Evolutionary conservation across 2,797 vertebrate species (phyloP).

Genomic region (Microctenopoma stevenorrisi): DNA sequence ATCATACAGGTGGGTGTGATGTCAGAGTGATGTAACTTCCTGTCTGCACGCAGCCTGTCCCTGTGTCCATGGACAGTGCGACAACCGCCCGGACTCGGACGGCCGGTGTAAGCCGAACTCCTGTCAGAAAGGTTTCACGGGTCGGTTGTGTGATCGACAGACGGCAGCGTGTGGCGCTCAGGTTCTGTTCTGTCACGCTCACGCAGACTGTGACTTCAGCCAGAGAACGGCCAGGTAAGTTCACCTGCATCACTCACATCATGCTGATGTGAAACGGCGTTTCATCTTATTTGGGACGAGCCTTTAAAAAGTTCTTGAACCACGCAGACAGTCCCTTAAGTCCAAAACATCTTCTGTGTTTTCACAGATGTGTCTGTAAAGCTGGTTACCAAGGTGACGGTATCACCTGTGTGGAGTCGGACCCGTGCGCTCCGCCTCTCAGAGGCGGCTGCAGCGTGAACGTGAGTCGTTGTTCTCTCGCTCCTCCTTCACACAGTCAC

Average conservation of each 20-base stretch:
- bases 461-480: conserved; percentile 65
- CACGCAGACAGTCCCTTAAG: too few species aligned
- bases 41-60: conserved; percentile 82
- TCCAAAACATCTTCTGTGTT: not conserved
- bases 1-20: not conserved
- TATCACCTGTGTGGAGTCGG: conserved; percentile 83
- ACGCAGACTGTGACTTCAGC: conserved; percentile 88
- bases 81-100: conserved; percentile 83
- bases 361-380: conserved; percentile 90
- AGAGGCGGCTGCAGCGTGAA: conserved; percentile 85
- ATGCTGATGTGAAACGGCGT: too few species aligned
- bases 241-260: not conserved
- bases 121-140: conserved; percentile 82
- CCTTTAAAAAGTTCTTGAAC: too few species aligned
- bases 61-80: conserved; percentile 87
- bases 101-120: conserved; percentile 87
- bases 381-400: conserved; percentile 91
- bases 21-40: not conserved
- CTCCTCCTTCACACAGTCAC: too few species aligned
- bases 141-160: conserved; percentile 85
- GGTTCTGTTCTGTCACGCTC: conserved; percentile 86
- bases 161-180: conserved; percentile 79
- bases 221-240: conserved; percentile 79
- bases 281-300: too few species aligned
- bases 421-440: conserved; percentile 83